Percentiles rank a stretch among this genome's conserved stretches.
Evolutionary conservation across 2,113 vertebrate species (phyloP).

Genomic region (Neodontobutis hainanensis): DNA sequence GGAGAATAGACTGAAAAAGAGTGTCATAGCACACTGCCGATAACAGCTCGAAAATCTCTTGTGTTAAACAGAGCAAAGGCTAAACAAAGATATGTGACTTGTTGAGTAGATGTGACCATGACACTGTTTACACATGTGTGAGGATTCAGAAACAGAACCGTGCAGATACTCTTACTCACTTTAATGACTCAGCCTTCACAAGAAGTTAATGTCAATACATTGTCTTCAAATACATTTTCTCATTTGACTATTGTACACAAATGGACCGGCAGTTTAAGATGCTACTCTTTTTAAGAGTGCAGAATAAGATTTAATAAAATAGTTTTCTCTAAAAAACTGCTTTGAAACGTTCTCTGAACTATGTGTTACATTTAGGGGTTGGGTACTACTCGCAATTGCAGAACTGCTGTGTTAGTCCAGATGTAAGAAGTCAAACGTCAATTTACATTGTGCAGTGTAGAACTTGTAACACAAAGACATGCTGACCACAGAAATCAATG

Average conservation of each 20-base stretch:
- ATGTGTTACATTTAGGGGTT: too few species aligned
- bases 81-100: constrained; percentile 20
- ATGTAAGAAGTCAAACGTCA: constrained; percentile 46
- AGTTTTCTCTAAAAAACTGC: constrained; percentile 17
- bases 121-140: background rate
- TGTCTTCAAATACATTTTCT: constrained; percentile 40
- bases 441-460: constrained; percentile 71
- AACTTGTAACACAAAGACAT: constrained; percentile 64
- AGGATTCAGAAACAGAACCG: constrained; percentile 11
- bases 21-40: constrained; percentile 13
- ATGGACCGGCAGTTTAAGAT: constrained; percentile 7
- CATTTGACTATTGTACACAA: constrained; percentile 33
- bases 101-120: constrained; percentile 2
- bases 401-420: constrained; percentile 57
- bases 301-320: too few species aligned
- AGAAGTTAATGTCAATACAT: constrained; percentile 35
- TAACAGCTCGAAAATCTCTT: constrained; percentile 1
- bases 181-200: constrained; percentile 34
- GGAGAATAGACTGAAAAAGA: constrained; percentile 5
- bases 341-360: too few species aligned
- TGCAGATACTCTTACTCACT: constrained; percentile 18
- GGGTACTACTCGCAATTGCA: constrained; percentile 26
- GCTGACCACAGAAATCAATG: constrained; percentile 75
- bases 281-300: constrained; percentile 10
- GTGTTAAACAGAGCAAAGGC: constrained; percentile 8